These are phyloP conservation scores for Pyrgilauda ruficollis DNA, from an alignment of 2,113 vertebrate genomes.

Conservation along the genomic window DNA sequence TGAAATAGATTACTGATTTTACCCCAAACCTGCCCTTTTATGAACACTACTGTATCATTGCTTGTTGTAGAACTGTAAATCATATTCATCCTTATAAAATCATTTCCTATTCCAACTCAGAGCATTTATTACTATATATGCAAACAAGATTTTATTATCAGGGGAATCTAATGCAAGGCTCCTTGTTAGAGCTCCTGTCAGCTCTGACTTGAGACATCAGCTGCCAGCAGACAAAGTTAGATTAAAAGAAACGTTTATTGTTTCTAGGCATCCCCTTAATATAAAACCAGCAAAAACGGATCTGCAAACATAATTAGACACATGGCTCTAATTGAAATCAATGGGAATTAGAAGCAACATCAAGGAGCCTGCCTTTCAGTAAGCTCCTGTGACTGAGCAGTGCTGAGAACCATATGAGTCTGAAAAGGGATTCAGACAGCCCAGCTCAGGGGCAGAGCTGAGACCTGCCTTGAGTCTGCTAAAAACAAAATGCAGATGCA, in stretches of 20 bases:
- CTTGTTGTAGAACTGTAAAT: neutral
- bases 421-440: neutral
- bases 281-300: neutral
- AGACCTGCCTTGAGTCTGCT: neutral
- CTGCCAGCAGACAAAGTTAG: neutral
- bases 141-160: neutral
- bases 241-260: neutral
- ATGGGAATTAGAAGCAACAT: neutral
- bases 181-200: conserved; percentile 11
- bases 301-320: neutral
- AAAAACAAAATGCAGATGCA: neutral
- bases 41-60: neutral
- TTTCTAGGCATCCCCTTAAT: neutral
- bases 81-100: neutral
- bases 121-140: neutral
- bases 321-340: neutral
- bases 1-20: conserved; percentile 75
- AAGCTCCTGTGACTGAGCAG: neutral
- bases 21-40: conserved; percentile 70
- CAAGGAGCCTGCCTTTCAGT: neutral
- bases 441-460: neutral
- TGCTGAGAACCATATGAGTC: neutral
- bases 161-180: neutral
- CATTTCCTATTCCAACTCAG: neutral
- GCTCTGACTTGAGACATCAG: neutral